Conservation (phyloP, 2,797 vertebrate species). For the Pelobates cultripes region DNA sequence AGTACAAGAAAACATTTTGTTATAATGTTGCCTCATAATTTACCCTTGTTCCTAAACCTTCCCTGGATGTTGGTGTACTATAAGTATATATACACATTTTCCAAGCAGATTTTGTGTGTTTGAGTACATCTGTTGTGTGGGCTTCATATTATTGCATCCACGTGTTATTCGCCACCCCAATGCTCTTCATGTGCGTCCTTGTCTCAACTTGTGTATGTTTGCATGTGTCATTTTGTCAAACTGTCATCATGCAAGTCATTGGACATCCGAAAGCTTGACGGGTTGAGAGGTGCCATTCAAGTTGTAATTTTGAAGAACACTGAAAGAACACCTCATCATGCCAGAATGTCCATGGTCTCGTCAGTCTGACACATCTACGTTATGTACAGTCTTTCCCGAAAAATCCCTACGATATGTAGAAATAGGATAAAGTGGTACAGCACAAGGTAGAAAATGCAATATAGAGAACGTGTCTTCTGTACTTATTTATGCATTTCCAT, state of each 20-base stretch:
- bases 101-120: not conserved
- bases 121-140: not conserved
- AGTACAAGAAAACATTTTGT: too few species aligned
- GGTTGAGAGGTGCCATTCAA: conserved; percentile 26
- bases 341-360: conserved; percentile 15
- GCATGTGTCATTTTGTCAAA: conserved; percentile 30
- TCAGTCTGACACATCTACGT: not conserved
- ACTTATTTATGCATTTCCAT: conserved; percentile 36
- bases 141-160: not conserved
- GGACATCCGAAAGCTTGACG: not conserved
- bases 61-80: too few species aligned
- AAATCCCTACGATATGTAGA: conserved; percentile 12
- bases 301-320: conserved; percentile 32
- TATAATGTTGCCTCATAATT: too few species aligned
- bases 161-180: too few species aligned
- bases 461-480: not conserved
- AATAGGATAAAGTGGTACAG: not conserved
- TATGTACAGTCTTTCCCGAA: not conserved
- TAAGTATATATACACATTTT: too few species aligned
- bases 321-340: not conserved
- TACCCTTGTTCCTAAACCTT: too few species aligned
- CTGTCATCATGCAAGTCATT: conserved; percentile 15
- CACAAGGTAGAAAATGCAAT: conserved; percentile 14
- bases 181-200: not conserved
- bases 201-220: conserved; percentile 12